Conservation (phyloP, 92 coral and sea anemone genomes). For the Metridium senile region DNA sequence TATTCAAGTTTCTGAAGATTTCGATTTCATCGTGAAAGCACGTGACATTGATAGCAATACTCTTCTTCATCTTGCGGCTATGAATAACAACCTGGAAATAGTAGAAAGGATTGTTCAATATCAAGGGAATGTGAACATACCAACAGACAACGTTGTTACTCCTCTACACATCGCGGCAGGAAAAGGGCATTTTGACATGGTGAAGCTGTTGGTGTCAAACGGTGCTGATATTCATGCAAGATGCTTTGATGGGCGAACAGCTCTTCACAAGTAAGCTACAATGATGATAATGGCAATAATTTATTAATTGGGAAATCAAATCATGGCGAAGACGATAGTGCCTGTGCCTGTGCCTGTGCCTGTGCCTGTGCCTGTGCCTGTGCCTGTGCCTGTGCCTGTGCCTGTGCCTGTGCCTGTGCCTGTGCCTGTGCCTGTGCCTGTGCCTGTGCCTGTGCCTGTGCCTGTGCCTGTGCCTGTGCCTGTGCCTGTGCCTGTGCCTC, state of each 20-base stretch:
- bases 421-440: too few species aligned
- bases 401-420: too few species aligned
- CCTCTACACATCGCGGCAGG: slow-evolving; percentile 71
- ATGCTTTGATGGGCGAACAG: slow-evolving; percentile 48
- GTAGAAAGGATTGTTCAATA: slow-evolving; percentile 43
- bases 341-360: too few species aligned
- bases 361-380: too few species aligned
- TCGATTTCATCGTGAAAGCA: slow-evolving; percentile 24
- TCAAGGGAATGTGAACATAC: slow-evolving; percentile 47
- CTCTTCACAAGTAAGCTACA: slow-evolving; percentile 58
- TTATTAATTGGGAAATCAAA: not conserved
- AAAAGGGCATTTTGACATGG: slow-evolving; percentile 65
- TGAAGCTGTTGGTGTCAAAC: slow-evolving; percentile 39
- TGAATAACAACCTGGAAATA: slow-evolving; percentile 36
- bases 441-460: too few species aligned
- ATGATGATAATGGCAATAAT: not conserved
- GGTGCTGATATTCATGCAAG: slow-evolving; percentile 55
- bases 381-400: too few species aligned
- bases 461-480: too few species aligned
- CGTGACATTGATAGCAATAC: slow-evolving; percentile 56
- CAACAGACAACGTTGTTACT: slow-evolving; percentile 43
- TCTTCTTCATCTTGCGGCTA: slow-evolving; percentile 59
- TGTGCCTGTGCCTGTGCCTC: too few species aligned
- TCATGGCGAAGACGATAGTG: too few species aligned
- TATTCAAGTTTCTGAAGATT: not conserved